phyloP scores from a whole-genome alignment of 2,797 vertebrate species.

The Odontamblyopus rebecca region DNA sequence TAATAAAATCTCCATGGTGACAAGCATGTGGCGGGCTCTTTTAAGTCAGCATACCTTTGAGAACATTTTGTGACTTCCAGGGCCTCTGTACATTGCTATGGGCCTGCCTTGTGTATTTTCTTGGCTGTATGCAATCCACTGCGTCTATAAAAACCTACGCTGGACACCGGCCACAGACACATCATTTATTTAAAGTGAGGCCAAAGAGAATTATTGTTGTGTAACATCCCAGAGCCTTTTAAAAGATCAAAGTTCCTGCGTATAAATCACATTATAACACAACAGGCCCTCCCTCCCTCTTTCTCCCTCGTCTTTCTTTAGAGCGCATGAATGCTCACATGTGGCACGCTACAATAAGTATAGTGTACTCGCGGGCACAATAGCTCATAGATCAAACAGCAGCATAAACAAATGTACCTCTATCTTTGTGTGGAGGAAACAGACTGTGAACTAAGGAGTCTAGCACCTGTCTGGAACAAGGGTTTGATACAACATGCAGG shows the following conservation, averaged over 20 bases:
- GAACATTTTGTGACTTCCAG: constrained; percentile 5
- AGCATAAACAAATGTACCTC: constrained; percentile 25
- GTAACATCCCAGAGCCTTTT: constrained; percentile 76
- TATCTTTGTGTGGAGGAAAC: constrained; percentile 6
- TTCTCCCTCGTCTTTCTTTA: constrained; percentile 18
- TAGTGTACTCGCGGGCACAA: constrained; percentile 25
- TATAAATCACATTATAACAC: constrained; percentile 72
- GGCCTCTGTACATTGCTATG: constrained; percentile 1
- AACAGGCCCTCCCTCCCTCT: constrained; percentile 11
- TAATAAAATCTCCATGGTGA: too few species aligned
- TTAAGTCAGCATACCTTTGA: not conserved
- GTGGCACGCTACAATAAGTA: constrained; percentile 16
- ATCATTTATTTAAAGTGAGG: constrained; percentile 73
- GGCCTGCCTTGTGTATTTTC: constrained; percentile 13
- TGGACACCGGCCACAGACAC: constrained; percentile 67
- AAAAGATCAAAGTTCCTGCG: constrained; percentile 76
- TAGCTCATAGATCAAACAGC: constrained; percentile 37
- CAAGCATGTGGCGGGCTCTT: too few species aligned
- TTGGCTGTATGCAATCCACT: constrained; percentile 38
- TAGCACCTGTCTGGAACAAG: constrained; percentile 7
- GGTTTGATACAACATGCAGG: not conserved
- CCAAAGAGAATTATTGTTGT: constrained; percentile 76
- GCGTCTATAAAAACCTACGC: constrained; percentile 66
- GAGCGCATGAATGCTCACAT: constrained; percentile 9
- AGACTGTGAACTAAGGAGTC: constrained; percentile 24